Conservation (phyloP, 2,888 invertebrate genomes). For the Brenthis hecate region DNA sequence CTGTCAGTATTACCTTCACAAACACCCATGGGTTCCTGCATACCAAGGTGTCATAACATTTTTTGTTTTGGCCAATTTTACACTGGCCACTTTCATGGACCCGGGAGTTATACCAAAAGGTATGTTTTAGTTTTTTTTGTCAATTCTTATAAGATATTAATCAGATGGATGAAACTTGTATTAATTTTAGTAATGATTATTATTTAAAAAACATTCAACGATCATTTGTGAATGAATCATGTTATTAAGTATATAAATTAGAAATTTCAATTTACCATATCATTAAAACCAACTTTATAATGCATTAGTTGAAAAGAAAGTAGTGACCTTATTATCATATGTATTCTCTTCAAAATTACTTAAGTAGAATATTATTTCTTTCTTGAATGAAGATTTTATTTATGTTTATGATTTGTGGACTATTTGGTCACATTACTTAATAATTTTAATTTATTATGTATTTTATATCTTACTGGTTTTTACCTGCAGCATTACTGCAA, state of each 20-base stretch:
- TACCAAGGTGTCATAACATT: slow-evolving; percentile 97
- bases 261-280: no score
- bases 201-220: no score
- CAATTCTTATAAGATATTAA: background rate
- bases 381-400: background rate
- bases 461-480: no score
- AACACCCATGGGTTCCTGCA: slow-evolving; percentile 94
- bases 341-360: background rate
- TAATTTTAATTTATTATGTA: no score
- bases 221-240: background rate
- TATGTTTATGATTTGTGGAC: no score
- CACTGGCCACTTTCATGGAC: slow-evolving; percentile 99
- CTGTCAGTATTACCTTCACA: slow-evolving; percentile 92
- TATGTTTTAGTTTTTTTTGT: slow-evolving; percentile 58
- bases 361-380: background rate
- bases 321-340: background rate
- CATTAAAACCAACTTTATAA: background rate
- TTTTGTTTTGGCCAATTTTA: slow-evolving; percentile 99
- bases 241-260: no score
- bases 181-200: background rate
- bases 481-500: no score
- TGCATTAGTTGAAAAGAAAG: background rate
- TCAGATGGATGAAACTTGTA: background rate
- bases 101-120: slow-evolving; percentile 99
- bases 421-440: no score